A percentile compares a stretch with the other conserved stretches of the same genome.
phyloP scores from a whole-genome alignment of 2,888 invertebrate genomes.

The Hybos culiciformis region DNA sequence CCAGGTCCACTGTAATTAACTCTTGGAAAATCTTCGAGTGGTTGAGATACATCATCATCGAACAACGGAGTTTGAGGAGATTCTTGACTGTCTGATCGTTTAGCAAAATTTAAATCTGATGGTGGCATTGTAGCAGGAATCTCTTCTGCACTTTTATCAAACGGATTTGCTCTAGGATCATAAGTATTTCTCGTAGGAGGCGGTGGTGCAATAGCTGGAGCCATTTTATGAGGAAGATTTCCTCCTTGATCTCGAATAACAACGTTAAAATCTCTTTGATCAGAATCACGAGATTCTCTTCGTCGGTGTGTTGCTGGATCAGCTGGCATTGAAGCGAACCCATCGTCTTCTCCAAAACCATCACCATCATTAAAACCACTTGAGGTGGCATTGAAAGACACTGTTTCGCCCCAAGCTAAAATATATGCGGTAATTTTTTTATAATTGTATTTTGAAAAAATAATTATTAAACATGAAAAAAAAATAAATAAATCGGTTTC shows the following conservation, averaged over 20 bases:
- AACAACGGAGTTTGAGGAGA: slow-evolving; percentile 86
- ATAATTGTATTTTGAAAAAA: no score
- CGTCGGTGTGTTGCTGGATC: slow-evolving; percentile 36
- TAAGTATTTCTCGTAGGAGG: slow-evolving; percentile 35
- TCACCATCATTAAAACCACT: no score
- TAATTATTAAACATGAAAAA: no score
- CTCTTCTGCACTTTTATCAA: slow-evolving; percentile 45
- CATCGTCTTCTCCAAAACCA: slow-evolving; percentile 52
- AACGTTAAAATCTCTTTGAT: slow-evolving; percentile 66
- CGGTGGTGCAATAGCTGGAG: slow-evolving; percentile 62
- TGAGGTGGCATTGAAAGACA: slow-evolving; percentile 22
- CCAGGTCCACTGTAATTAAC: slow-evolving; percentile 64
- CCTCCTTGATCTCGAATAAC: slow-evolving; percentile 50
- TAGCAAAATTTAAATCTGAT: slow-evolving; percentile 20
- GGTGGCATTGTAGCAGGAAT: slow-evolving; percentile 21
- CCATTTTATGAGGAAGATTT: slow-evolving; percentile 33
- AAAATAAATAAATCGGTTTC: no score
- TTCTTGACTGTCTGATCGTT: slow-evolving; percentile 50
- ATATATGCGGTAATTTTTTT: no score
- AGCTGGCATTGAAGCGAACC: slow-evolving; percentile 67
- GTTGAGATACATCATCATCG: slow-evolving; percentile 86
- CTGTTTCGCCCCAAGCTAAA: slow-evolving; percentile 33
- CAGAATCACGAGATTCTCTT: slow-evolving; percentile 61
- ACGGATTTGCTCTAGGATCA: slow-evolving; percentile 59
- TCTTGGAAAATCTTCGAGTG: slow-evolving; percentile 82